Conservation (phyloP, 2,797 vertebrate genomes). For the Myotis findleyi region DNA sequence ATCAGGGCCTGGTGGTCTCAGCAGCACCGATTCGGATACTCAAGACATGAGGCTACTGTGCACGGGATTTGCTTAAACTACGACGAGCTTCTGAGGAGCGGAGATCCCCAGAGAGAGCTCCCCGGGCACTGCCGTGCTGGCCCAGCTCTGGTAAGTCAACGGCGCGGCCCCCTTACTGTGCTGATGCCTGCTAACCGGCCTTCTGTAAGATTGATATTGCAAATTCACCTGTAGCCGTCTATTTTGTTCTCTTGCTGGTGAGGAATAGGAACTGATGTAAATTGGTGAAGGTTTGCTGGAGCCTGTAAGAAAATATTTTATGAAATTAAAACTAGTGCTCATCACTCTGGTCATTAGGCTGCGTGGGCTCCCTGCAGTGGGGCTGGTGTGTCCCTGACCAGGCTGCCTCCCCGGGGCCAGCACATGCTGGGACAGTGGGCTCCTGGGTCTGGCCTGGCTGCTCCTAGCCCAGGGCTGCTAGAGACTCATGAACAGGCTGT, state of each 20-base stretch:
- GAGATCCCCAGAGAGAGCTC: neutral
- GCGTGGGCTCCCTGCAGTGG: neutral
- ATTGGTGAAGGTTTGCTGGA: conserved; percentile 96
- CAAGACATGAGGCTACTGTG: neutral
- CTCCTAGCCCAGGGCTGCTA: neutral
- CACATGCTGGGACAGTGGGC: neutral
- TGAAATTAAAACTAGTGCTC: conserved; percentile 77
- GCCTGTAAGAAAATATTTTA: conserved; percentile 89
- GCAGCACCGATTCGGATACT: neutral
- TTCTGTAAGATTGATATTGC: conserved; percentile 41
- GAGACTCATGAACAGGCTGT: neutral
- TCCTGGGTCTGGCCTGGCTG: neutral
- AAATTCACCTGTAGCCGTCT: conserved; percentile 94
- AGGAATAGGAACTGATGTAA: conserved; percentile 98
- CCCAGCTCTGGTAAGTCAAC: neutral
- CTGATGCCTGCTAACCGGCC: conserved; percentile 12
- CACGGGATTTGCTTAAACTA: conserved; percentile 30
- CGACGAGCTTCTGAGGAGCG: neutral
- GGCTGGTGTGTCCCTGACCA: neutral
- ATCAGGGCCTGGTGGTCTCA: neutral
- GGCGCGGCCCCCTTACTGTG: neutral
- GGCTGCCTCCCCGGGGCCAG: neutral
- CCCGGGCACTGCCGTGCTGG: neutral
- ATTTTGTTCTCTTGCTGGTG: conserved; percentile 95
- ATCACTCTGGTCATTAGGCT: neutral